Base-by-base conservation (phyloP, 64 coral and sea anemone species). In the Stichodactyla mertensii region DNA sequence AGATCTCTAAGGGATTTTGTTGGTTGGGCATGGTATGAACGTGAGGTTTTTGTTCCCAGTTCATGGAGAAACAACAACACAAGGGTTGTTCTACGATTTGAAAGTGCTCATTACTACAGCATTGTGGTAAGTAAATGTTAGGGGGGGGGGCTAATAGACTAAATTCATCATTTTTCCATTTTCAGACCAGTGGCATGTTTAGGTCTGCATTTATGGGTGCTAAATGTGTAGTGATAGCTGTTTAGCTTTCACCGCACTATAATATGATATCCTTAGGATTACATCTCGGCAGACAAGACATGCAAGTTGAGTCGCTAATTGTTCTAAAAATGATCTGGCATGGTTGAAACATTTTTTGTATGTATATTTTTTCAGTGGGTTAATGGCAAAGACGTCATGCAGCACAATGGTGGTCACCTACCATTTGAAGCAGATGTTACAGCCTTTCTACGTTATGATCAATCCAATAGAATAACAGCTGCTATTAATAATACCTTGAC, bases 1-100 rank as follows among this genome's bases (percentile, higher is more conserved):
- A 83, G 62, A 9, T 85, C 74, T 53, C 61, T 99, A 19, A 84
- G 97, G 54, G 90, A 92, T 82, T 99, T 99, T 20, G 86, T 94
- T 82, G 97, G 97, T 36, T 99, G 97, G 97, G 97, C 82, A 16
- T 99, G 97, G 97, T 99, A 99, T 91, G 97, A 99, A 23, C 92
- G 53, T 20, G 77, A 92, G 11, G 86, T 92, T 80, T 99, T 92
- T 87, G 90, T 87, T 54, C 93, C 97, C 10, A 52, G 53, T 19
- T 81, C 78, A 53, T 99, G 97, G 97, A 61, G 86, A 13, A 83
- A 81, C 22, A 92, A 95, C 20, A 77, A 19, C n/a, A 92, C 85
- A 61, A 94, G 97, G 74, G 93, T 99, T 12, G 93, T 99, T 12
- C 55, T 99, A 31, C 82, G 88, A 57, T 99, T 99, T 91, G 97